Conservation (phyloP, 2,113 vertebrate genomes). For the Lucifuga dentata region DNA sequence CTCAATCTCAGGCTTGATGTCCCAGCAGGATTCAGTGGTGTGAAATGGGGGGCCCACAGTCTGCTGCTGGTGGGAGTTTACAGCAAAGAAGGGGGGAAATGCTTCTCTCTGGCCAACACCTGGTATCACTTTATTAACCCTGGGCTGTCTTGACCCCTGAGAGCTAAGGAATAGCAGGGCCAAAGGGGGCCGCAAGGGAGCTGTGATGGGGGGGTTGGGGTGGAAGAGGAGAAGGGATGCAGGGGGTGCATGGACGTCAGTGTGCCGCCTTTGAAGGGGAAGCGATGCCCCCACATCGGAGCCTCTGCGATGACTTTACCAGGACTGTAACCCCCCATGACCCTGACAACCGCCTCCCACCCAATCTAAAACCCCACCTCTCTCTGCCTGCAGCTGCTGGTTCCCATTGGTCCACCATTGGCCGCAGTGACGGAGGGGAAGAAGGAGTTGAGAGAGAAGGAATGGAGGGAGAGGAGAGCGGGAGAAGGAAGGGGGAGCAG, state of each 20-base stretch:
- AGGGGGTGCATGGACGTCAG: conserved; percentile 71
- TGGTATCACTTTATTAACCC: conserved; percentile 89
- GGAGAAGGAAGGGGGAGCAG: conserved; percentile 23
- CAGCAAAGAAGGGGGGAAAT: conserved; percentile 15
- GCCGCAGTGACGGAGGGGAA: conserved; percentile 34
- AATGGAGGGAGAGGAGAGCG: conserved; percentile 29
- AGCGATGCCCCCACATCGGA: conserved; percentile 75
- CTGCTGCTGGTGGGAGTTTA: conserved; percentile 68
- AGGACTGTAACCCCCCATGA: conserved; percentile 81
- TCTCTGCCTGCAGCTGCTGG: conserved; percentile 74
- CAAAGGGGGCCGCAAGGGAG: conserved; percentile 66
- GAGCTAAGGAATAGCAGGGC: conserved; percentile 77
- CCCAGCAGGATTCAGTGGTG: conserved; percentile 70
- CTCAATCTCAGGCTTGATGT: conserved; percentile 37
- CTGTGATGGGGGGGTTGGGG: conserved; percentile 30
- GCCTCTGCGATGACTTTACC: conserved; percentile 85
- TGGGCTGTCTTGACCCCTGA: conserved; percentile 80
- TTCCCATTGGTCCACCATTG: conserved; percentile 70
- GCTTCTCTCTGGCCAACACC: conserved; percentile 80
- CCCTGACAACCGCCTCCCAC: conserved; percentile 59
- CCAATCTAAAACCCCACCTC: conserved; percentile 35
- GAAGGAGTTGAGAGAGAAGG: conserved; percentile 43
- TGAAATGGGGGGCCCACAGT: conserved; percentile 75
- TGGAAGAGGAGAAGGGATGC: conserved; percentile 45
- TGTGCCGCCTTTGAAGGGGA: conserved; percentile 80